Percentiles rank a stretch among this genome's conserved stretches.
These are phyloP conservation scores for Alligator sinensis DNA, from an alignment of 2,113 vertebrate species.

Conservation along the genomic window DNA sequence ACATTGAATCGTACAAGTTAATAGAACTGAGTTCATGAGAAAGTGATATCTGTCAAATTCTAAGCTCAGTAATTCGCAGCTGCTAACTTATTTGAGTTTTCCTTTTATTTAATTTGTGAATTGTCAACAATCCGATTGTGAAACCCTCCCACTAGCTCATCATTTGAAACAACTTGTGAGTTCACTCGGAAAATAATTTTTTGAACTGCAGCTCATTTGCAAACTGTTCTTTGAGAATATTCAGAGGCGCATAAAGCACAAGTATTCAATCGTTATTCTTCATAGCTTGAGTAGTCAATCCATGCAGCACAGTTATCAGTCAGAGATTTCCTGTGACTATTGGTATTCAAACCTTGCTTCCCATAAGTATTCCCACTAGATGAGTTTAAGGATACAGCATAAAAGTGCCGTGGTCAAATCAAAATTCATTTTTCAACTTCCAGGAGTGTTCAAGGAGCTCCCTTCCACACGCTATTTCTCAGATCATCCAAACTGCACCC, in stretches of 20 bases:
- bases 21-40: neutral
- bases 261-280: neutral
- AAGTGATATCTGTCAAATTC: conserved; percentile 2
- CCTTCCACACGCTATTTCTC: too few species aligned
- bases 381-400: too few species aligned
- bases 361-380: too few species aligned
- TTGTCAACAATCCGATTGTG: conserved; percentile 20
- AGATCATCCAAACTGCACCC: neutral
- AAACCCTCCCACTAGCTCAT: neutral
- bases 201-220: neutral
- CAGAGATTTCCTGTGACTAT: neutral
- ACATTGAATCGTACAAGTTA: neutral
- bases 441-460: neutral
- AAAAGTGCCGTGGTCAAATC: neutral
- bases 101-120: neutral
- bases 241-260: neutral
- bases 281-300: neutral
- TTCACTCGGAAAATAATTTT: conserved; percentile 17
- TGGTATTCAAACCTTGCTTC: neutral
- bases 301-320: neutral
- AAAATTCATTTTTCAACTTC: neutral
- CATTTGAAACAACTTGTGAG: neutral
- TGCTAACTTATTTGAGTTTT: neutral
- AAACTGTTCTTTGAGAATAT: neutral
- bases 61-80: neutral